A percentile compares a stretch with the other conserved stretches of the same genome.
phyloP scores from a whole-genome alignment of 2,888 invertebrate genomes.

The Rutpela maculata region DNA sequence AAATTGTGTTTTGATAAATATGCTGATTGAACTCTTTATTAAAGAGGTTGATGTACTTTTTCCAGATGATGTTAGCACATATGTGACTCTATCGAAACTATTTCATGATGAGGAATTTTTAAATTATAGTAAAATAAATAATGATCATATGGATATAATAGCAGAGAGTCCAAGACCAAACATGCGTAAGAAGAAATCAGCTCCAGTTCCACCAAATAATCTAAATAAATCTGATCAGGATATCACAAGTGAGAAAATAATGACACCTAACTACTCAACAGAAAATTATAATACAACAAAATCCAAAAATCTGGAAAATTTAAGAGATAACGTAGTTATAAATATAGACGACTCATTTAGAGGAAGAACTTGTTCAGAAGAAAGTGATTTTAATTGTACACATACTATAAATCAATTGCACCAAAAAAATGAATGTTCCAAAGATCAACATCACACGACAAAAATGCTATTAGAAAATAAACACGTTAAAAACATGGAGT shows the following conservation, averaged over 20 bases:
- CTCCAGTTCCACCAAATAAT: conserved; percentile 78
- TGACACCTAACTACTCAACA: neutral
- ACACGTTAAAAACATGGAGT: neutral
- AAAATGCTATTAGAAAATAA: neutral
- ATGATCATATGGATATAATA: conserved; percentile 60
- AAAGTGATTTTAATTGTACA: neutral
- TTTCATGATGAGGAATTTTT: conserved; percentile 60
- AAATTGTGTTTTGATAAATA: conserved; percentile 87
- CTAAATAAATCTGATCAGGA: conserved; percentile 9
- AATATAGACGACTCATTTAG: neutral
- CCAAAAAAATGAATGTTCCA: neutral
- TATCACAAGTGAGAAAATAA: neutral
- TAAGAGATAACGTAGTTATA: neutral
- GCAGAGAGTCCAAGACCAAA: conserved; percentile 80
- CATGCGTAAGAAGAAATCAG: conserved; percentile 84
- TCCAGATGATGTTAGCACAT: conserved; percentile 85
- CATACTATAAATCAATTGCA: neutral
- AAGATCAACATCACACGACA: neutral
- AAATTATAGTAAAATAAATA: conserved; percentile 70
- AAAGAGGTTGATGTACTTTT: conserved; percentile 87
- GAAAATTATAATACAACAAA: neutral
- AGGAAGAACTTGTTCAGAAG: neutral
- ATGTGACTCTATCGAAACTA: conserved; percentile 74
- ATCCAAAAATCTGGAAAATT: neutral
- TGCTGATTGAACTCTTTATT: conserved; percentile 89